Evolutionary conservation across 2,888 invertebrate genomes (phyloP).

Genomic region (Eupithecia dodoneata): DNA sequence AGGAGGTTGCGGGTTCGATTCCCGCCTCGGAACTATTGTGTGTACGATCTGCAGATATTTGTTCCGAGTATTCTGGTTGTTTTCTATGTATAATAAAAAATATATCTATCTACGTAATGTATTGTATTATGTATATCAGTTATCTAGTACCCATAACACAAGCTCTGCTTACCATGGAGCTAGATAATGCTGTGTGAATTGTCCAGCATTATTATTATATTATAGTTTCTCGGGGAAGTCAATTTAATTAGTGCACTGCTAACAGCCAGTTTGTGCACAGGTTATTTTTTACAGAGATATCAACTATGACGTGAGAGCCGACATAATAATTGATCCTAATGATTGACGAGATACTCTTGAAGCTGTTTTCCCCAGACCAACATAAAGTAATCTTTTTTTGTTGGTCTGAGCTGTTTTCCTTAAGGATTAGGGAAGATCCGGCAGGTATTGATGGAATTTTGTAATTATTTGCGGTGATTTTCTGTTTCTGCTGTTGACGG

Average conservation of each 20-base stretch:
- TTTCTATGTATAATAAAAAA: too few relatives aligned
- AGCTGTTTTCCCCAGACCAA: not conserved
- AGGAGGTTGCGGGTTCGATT: too few relatives aligned
- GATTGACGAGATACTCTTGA: not conserved
- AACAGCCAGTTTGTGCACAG: not conserved
- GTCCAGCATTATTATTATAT: too few relatives aligned
- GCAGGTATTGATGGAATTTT: not conserved
- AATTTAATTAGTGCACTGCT: not conserved
- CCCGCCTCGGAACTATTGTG: too few relatives aligned
- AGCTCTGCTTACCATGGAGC: too few relatives aligned
- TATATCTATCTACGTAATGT: too few relatives aligned
- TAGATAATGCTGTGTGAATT: too few relatives aligned
- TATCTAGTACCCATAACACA: too few relatives aligned
- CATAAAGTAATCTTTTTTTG: too few relatives aligned
- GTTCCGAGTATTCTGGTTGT: too few relatives aligned
- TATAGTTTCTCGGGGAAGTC: not conserved
- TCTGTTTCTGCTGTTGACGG: not conserved
- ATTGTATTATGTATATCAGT: too few relatives aligned
- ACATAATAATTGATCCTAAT: not conserved
- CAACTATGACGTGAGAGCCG: not conserved
- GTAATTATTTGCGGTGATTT: not conserved
- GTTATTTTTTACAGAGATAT: conserved; percentile 1
- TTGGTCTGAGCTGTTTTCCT: not conserved
- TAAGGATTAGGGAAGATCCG: conserved; percentile 3
- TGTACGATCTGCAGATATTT: too few relatives aligned